These are phyloP conservation scores for Agrochola circellaris DNA, from an alignment of 2,888 invertebrate species.

Conservation along the genomic window DNA sequence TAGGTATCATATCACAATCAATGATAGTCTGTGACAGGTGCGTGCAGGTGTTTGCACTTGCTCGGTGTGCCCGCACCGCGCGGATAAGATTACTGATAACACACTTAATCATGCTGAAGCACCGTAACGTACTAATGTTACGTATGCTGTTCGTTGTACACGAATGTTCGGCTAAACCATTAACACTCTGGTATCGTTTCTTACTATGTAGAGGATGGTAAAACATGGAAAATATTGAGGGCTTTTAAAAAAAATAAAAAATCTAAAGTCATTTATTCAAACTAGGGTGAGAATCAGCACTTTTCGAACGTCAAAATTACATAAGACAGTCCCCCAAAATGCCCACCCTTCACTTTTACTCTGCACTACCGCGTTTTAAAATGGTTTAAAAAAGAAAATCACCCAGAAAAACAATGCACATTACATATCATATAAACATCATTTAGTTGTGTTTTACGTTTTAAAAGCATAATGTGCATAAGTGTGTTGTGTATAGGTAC, in stretches of 20 bases:
- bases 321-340: too few species aligned
- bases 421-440: neutral
- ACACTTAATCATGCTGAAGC: constrained; percentile 69
- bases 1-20: constrained; percentile 60
- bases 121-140: constrained; percentile 61
- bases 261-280: too few species aligned
- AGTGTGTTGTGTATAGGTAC: too few species aligned
- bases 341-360: too few species aligned
- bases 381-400: neutral
- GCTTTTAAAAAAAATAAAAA: too few species aligned
- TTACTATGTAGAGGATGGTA: neutral
- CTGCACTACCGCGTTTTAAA: neutral
- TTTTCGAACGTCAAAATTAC: too few species aligned
- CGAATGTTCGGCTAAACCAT: neutral
- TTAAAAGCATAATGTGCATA: neutral
- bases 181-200: neutral
- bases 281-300: too few species aligned
- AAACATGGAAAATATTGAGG: neutral
- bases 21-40: constrained; percentile 81
- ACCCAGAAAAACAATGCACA: neutral
- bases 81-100: constrained; percentile 85
- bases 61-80: constrained; percentile 79
- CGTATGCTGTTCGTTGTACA: constrained; percentile 12
- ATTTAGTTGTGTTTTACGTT: neutral
- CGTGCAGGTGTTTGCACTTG: constrained; percentile 88